These are phyloP conservation scores for Monomorium pharaonis DNA, from an alignment of 1,140 invertebrate genomes.

Conservation along the genomic window DNA sequence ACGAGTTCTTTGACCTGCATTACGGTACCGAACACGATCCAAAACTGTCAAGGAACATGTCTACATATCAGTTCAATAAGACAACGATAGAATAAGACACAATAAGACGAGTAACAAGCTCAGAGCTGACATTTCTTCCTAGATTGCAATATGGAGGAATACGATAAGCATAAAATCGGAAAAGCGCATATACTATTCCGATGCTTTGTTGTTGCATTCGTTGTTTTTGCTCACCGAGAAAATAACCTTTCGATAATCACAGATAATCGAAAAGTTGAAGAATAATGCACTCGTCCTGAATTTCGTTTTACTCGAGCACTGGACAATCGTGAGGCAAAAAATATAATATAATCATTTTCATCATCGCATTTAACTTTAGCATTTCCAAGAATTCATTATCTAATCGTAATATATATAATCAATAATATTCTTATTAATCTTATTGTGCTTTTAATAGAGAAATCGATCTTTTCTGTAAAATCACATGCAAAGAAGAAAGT, in stretches of 20 bases:
- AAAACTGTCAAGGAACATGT: neutral
- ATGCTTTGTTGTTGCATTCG: neutral
- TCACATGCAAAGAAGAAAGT: neutral
- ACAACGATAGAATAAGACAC: too few species aligned
- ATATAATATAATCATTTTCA: neutral
- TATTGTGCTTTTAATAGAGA: neutral
- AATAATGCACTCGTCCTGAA: neutral
- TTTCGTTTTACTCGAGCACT: neutral
- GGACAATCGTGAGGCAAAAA: neutral
- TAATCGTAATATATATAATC: neutral
- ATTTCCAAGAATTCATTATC: neutral
- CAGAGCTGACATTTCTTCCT: neutral
- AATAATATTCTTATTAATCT: neutral
- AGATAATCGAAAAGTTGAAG: neutral
- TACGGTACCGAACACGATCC: neutral
- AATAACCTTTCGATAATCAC: constrained; percentile 4
- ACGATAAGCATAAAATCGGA: neutral
- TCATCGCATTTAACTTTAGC: neutral
- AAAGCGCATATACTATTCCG: neutral
- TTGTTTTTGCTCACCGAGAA: neutral
- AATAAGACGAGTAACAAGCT: neutral
- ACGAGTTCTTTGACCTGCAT: neutral
- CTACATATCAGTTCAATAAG: neutral
- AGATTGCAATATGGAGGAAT: neutral
- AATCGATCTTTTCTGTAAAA: neutral